phyloP scores from a whole-genome alignment of 2,113 vertebrate species.

The Xiphophorus maculatus region DNA sequence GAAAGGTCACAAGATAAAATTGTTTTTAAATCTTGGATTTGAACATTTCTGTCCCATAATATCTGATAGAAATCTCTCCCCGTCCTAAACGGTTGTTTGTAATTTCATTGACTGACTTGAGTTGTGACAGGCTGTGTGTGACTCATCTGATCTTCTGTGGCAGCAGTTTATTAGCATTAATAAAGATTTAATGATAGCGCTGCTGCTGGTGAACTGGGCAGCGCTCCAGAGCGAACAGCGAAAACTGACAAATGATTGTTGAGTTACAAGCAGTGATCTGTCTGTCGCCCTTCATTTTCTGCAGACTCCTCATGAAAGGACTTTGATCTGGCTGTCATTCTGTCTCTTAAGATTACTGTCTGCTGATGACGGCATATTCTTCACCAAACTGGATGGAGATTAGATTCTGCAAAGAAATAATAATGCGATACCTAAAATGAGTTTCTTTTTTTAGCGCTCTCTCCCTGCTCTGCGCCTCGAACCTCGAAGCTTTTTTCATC shows the following conservation, averaged over 20 bases:
- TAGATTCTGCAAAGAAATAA: constrained; percentile 9
- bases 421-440: background rate
- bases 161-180: constrained; percentile 58
- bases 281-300: constrained; percentile 54
- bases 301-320: background rate
- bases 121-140: constrained; percentile 26
- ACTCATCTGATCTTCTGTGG: constrained; percentile 52
- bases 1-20: too few relatives aligned
- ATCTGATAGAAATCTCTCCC: background rate
- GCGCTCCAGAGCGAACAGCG: constrained; percentile 50
- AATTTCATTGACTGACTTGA: constrained; percentile 26
- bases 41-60: too few relatives aligned
- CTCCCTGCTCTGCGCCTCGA: constrained; percentile 7
- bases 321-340: constrained; percentile 47
- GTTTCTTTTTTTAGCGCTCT: background rate
- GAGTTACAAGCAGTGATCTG: constrained; percentile 58
- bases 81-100: background rate
- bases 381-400: constrained; percentile 5
- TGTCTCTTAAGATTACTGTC: constrained; percentile 11
- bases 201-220: constrained; percentile 45
- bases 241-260: constrained; percentile 62
- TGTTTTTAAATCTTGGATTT: too few relatives aligned
- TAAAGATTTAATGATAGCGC: constrained; percentile 66
- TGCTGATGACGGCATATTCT: constrained; percentile 15
- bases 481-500: background rate